Percentiles rank a stretch among this genome's conserved stretches.
These are phyloP conservation scores for Squalus acanthias DNA, from an alignment of 2,797 vertebrate genomes.

Conservation along the genomic window DNA sequence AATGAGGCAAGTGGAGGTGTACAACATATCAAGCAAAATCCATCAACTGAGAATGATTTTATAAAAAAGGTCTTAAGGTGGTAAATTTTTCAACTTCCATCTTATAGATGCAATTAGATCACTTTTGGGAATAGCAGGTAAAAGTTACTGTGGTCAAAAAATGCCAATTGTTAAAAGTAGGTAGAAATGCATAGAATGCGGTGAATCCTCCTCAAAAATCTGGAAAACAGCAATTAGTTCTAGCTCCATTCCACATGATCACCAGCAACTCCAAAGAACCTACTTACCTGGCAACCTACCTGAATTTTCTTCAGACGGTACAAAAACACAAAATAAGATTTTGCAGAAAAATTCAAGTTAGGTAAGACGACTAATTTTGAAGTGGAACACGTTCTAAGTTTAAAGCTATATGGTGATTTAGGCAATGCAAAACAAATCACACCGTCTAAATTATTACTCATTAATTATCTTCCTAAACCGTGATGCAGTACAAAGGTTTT, in stretches of 20 bases:
- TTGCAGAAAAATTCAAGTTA: constrained; percentile 28
- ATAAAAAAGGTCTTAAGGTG: neutral
- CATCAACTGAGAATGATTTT: neutral
- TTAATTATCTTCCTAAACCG: constrained; percentile 14
- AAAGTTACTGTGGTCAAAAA: neutral
- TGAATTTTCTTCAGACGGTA: neutral
- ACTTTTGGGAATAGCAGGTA: neutral
- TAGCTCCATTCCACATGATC: neutral
- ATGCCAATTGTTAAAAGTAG: neutral
- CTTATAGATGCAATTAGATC: neutral
- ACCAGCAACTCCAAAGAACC: neutral
- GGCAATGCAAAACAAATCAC: constrained; percentile 38
- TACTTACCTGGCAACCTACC: constrained; percentile 23
- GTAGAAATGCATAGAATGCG: neutral
- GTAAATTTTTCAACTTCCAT: neutral
- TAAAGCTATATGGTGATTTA: constrained; percentile 22
- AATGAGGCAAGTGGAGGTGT: neutral
- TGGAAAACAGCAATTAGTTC: neutral
- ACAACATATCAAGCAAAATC: neutral
- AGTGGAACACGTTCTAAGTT: neutral
- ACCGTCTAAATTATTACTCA: constrained; percentile 31
- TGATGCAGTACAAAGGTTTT: constrained; percentile 23
- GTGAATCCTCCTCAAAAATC: neutral
- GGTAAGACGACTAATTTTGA: neutral
- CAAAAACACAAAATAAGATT: neutral